Evolutionary conservation across 2,113 vertebrate species (phyloP), one percentile per base, ranked within the genome.

Genomic region (Antennarius striatus): DNA sequence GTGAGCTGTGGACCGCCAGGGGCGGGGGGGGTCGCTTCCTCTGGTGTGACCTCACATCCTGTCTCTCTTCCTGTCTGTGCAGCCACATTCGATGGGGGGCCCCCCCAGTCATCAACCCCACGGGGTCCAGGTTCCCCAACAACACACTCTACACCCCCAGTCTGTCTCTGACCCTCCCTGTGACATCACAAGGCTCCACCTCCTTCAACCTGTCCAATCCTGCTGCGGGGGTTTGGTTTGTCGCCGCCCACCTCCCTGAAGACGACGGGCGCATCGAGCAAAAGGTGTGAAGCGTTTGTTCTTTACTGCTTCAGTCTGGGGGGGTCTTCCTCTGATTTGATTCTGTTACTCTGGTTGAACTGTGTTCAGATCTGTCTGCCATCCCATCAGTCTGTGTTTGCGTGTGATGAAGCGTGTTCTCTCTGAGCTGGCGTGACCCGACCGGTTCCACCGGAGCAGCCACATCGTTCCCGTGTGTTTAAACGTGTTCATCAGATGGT

Each of bases 91-190:
- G 94, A 39, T 90, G 93, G 0, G 96, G 96, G 0, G 95, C 96
- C 15, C 98, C 98, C 55, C 98, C 98, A 0, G 94, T 99, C 2
- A 94, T 98, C 68, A 96, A 98, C 79, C 97, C 96, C 0, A 77
- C 93, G 77, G 82, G 83, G 12, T 91, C 91, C 1, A 82, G 40
- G 63, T 98, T 99, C 67, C 93, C 96, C 0, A 89, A 88, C 5
- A 79, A 92, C 0, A 95, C 95, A 0, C 80, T 90, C 0, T 89
- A 92, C 82, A 91, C 57, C 4, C 87, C 90, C 5, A 86, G 94
- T 63, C 92, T 93, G 53, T 92, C 89, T 46, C 56, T 95, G 71
- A 94, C 64, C 10, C 68, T 97, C 32, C 81, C 58, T 0, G 89
- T 96, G 67, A 68, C 57, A 11, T 89, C 4, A 49, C 85, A 64